phyloP scores from a whole-genome alignment of 2,888 invertebrate species.

The Toxonevra muliebris region DNA sequence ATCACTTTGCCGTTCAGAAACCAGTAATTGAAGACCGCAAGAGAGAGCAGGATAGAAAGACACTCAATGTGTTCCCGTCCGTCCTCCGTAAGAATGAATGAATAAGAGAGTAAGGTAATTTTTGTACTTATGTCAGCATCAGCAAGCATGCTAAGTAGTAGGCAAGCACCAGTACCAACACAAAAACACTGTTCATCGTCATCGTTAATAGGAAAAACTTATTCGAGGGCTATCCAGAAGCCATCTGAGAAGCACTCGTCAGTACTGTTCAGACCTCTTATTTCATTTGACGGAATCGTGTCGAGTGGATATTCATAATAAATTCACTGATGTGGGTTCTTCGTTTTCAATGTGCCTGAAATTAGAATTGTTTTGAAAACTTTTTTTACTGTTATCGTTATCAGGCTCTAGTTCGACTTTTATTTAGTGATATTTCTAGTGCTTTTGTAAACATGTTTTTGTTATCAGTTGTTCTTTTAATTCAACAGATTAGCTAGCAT shows the following conservation, averaged over 20 bases:
- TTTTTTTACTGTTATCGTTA: conserved; percentile 36
- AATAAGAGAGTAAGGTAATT: conserved; percentile 33
- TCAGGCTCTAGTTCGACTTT: conserved; percentile 49
- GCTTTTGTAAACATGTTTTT: conserved; percentile 37
- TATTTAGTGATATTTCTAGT: conserved; percentile 47
- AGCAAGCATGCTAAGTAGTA: conserved; percentile 26
- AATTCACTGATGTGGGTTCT: conserved; percentile 63
- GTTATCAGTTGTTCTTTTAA: conserved; percentile 2
- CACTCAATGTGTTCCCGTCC: background rate
- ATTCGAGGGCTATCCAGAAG: conserved; percentile 67
- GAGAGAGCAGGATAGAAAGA: conserved; percentile 11
- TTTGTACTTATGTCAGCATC: conserved; percentile 33
- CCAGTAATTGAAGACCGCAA: conserved; percentile 1
- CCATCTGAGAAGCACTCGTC: conserved; percentile 67
- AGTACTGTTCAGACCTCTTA: conserved; percentile 67
- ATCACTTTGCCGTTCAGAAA: conserved; percentile 3
- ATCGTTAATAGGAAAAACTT: conserved; percentile 63
- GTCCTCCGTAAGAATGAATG: conserved; percentile 16
- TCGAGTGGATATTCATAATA: conserved; percentile 67
- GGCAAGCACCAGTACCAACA: conserved; percentile 28
- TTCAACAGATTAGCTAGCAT: background rate
- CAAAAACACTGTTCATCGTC: conserved; percentile 51
- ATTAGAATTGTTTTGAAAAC: conserved; percentile 52
- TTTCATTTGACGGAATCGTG: conserved; percentile 67
- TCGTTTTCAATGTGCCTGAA: conserved; percentile 55